These are phyloP conservation scores for Acipenser ruthenus DNA, from an alignment of 2,797 vertebrate genomes.

Conservation along the genomic window DNA sequence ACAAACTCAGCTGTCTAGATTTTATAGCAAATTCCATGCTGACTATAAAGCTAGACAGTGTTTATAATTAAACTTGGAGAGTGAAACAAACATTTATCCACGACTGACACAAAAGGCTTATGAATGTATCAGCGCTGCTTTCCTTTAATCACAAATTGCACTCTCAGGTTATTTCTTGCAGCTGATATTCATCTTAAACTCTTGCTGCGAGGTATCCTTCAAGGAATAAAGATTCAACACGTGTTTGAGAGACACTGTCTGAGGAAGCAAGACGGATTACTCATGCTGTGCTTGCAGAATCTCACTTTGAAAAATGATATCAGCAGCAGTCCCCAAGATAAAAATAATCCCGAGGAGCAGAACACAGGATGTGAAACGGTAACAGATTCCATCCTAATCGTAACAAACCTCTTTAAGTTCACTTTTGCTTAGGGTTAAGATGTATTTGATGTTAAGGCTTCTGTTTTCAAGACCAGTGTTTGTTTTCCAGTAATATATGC, in stretches of 20 bases:
- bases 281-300: slow-evolving; percentile 58
- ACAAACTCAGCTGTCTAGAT: slow-evolving; percentile 35
- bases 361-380: slow-evolving; percentile 37
- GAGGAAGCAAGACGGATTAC: slow-evolving; percentile 69
- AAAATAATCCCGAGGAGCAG: slow-evolving; percentile 55
- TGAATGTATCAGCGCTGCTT: slow-evolving; percentile 54
- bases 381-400: slow-evolving; percentile 52
- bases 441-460: slow-evolving; percentile 12
- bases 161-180: slow-evolving; percentile 53
- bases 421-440: slow-evolving; percentile 40
- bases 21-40: slow-evolving; percentile 35
- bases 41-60: slow-evolving; percentile 38
- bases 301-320: slow-evolving; percentile 69
- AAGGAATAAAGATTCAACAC: slow-evolving; percentile 59
- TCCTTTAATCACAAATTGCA: slow-evolving; percentile 69
- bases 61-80: slow-evolving; percentile 41
- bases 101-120: slow-evolving; percentile 40
- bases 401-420: slow-evolving; percentile 46
- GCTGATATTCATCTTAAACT: slow-evolving; percentile 64
- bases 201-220: slow-evolving; percentile 51
- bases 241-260: slow-evolving; percentile 58
- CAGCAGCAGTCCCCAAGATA: slow-evolving; percentile 55
- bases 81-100: slow-evolving; percentile 39
- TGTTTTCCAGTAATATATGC: too few species aligned
- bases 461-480: background rate